Conservation (phyloP, 2,113 vertebrate genomes). For the Bubalus kerabau region DNA sequence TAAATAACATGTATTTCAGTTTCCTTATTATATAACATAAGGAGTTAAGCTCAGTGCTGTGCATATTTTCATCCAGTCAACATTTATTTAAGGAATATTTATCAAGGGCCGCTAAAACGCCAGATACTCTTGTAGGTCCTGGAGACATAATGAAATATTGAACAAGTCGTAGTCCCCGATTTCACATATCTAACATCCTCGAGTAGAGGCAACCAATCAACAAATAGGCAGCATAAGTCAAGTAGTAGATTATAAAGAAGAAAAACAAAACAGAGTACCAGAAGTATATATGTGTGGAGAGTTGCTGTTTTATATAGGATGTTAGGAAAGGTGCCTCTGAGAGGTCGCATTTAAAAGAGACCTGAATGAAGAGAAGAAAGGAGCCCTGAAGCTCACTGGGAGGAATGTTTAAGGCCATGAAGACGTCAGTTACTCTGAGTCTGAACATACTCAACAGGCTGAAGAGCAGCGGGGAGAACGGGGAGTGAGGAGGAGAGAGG, state of each 20-base stretch:
- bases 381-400: not conserved
- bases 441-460: too few relatives aligned
- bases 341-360: not conserved
- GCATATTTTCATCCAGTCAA: not conserved
- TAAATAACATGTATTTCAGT: not conserved
- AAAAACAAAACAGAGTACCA: not conserved
- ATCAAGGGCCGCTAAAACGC: not conserved
- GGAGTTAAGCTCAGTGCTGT: not conserved
- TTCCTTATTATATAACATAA: not conserved
- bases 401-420: not conserved
- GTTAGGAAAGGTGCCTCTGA: not conserved
- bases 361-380: not conserved
- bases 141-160: not conserved
- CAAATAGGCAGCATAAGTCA: not conserved
- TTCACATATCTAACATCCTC: not conserved
- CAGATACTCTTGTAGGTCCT: not conserved
- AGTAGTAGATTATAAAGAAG: not conserved
- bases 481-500: not conserved
- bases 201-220: not conserved
- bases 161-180: not conserved
- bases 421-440: not conserved
- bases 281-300: not conserved
- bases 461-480: not conserved
- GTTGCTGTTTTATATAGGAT: not conserved
- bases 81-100: conserved; percentile 22